Percentiles rank a stretch among this genome's conserved stretches.
These are phyloP conservation scores for Eudyptes chrysolophus DNA, from an alignment of 2,113 vertebrate species.

Conservation along the genomic window DNA sequence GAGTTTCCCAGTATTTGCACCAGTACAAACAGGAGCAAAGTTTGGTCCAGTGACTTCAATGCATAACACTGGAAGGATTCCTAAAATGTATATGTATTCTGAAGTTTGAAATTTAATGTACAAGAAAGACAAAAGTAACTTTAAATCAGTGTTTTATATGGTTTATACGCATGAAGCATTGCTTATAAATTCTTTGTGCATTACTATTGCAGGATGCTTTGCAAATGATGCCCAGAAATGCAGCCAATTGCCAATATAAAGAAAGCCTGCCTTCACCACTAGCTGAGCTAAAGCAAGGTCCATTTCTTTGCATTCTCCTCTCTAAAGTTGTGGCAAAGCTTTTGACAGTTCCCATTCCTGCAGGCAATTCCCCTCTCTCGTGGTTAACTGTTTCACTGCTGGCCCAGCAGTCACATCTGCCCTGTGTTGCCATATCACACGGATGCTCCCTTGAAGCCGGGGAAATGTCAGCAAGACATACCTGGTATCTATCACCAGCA, in stretches of 20 bases:
- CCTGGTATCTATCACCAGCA: constrained; percentile 22
- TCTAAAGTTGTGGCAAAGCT: neutral
- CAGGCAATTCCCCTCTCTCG: neutral
- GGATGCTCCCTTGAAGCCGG: neutral
- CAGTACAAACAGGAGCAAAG: neutral
- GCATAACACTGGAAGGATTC: neutral
- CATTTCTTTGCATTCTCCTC: neutral
- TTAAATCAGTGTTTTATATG: neutral
- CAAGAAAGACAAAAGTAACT: neutral
- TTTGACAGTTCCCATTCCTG: neutral
- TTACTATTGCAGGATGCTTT: neutral
- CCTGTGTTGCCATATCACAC: fast-evolving
- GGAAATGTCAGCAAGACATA: neutral
- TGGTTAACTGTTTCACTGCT: neutral
- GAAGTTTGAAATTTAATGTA: neutral
- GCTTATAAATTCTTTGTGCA: neutral
- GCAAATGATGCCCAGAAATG: neutral
- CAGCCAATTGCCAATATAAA: neutral
- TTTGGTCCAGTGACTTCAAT: neutral
- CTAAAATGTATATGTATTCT: neutral
- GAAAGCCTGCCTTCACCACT: neutral
- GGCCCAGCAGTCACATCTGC: neutral
- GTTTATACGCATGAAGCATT: neutral
- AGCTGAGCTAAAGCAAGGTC: neutral
- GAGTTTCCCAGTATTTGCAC: neutral